Conservation (phyloP, 2,797 vertebrate genomes). For the Pseudocheirus occidentalis region DNA sequence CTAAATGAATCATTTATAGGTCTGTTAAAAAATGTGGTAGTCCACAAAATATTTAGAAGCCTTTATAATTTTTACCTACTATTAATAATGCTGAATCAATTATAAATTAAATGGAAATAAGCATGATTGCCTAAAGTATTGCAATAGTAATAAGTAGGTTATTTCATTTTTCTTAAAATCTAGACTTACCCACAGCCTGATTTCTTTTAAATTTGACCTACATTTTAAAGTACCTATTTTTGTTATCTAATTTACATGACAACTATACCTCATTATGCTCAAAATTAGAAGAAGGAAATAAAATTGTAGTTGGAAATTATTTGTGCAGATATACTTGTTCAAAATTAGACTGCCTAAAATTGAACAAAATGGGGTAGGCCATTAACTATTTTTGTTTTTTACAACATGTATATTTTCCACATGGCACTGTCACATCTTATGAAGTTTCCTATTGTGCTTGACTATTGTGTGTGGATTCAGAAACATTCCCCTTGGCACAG, state of each 20-base stretch:
- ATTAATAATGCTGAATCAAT: not conserved
- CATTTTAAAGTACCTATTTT: not conserved
- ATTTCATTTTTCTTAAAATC: conserved; percentile 9
- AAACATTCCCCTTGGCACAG: not conserved
- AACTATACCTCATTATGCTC: not conserved
- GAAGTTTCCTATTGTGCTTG: not conserved
- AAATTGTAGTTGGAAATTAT: not conserved
- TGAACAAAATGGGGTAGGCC: not conserved
- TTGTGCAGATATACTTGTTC: not conserved
- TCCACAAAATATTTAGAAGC: not conserved
- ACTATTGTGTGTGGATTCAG: not conserved
- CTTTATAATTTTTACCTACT: not conserved
- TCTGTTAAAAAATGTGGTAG: not conserved
- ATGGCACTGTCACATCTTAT: not conserved
- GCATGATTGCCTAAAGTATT: not conserved
- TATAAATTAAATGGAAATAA: not conserved
- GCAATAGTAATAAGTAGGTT: not conserved
- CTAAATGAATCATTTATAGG: not conserved
- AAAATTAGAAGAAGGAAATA: not conserved
- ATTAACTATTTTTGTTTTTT: not conserved
- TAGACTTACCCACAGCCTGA: not conserved
- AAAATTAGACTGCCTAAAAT: not conserved
- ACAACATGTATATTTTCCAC: not conserved
- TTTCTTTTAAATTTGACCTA: not conserved
- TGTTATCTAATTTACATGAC: not conserved